Evolutionary conservation across 2,113 vertebrate genomes (phyloP).

Genomic region (Colaptes auratus): DNA sequence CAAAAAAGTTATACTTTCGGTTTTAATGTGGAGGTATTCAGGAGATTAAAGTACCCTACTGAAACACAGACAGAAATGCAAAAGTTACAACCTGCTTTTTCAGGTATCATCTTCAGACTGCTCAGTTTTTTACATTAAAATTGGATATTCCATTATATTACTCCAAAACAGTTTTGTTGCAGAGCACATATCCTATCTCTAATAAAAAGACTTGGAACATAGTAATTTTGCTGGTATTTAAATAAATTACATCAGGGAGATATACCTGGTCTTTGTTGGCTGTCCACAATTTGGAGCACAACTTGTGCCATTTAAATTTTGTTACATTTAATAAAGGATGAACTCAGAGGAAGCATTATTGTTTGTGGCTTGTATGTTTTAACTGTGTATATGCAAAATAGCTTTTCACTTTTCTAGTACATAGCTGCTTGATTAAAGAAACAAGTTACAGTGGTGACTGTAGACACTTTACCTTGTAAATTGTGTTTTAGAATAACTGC

Average conservation of each 20-base stretch:
- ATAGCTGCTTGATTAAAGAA: conserved; percentile 66
- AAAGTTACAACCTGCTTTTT: background rate
- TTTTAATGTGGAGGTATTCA: background rate
- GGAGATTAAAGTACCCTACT: background rate
- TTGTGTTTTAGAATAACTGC: conserved; percentile 72
- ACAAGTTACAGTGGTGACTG: conserved; percentile 68
- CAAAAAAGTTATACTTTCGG: background rate
- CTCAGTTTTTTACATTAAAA: background rate
- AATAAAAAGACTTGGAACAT: background rate
- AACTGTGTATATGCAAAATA: conserved; percentile 34
- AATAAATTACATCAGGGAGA: background rate
- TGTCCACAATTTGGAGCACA: background rate
- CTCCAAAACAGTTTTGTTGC: background rate
- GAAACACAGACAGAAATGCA: background rate
- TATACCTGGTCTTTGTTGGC: background rate
- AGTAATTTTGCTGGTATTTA: background rate
- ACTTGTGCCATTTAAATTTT: background rate
- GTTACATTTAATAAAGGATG: conserved; percentile 21
- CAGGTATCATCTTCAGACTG: background rate
- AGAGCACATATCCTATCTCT: background rate
- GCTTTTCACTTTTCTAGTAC: conserved; percentile 55
- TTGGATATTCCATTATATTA: background rate
- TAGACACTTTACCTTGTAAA: conserved; percentile 74
- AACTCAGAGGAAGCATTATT: background rate
- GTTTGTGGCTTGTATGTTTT: conserved; percentile 55